Base-by-base conservation (phyloP, 2,888 invertebrate species). In the Platycheirus rosarum region DNA sequence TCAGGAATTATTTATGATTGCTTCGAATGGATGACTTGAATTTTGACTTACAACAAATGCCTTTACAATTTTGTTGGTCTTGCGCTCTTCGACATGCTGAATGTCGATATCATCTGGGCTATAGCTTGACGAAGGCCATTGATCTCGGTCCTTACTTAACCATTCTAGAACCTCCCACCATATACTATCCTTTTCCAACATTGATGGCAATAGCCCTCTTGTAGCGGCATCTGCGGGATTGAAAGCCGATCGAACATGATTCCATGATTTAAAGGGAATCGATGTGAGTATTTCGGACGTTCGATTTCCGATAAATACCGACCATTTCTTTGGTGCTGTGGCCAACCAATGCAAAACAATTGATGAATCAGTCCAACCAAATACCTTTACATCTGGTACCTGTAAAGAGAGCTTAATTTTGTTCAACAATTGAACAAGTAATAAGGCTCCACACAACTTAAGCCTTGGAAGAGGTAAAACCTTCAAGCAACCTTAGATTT, bases 151-250 rank as follows among this genome's bases (percentile, higher is more conserved):
- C 2, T 37, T 9, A 20, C 42, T 11, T 6, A 70, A 44, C 49
- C 62, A 62, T 14, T 16, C 20, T 2, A 65, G 65, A 20, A 44
- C 46, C 2, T 48, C 53, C 73, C 65, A 65, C 73, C 73, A 73
- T 3, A 73, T 32, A 13, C 18, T 49, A 9, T 35, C 11, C 13
- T 9, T 9, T 9, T 23, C 26, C n/a, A 73, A 40, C 4, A 14
- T 4, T 6, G 35, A 53, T 6, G 53, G 51, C 32, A 60, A 8
- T 2, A 62, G 18, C 26, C 80, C 74, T 23, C 60, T 48, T 1
- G 80, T 49, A 13, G 80, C 80, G 26, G 48, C 29, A 20, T 79
- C 66, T 2, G 65, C 80, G 14, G 74, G 74, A 62, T 79, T 69
- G 20, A 13, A 8, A 0, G 48, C 14, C 4, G 74, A 49, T 1